Evolutionary conservation across 2,888 invertebrate genomes (phyloP).

Genomic region (Belgica antarctica): DNA sequence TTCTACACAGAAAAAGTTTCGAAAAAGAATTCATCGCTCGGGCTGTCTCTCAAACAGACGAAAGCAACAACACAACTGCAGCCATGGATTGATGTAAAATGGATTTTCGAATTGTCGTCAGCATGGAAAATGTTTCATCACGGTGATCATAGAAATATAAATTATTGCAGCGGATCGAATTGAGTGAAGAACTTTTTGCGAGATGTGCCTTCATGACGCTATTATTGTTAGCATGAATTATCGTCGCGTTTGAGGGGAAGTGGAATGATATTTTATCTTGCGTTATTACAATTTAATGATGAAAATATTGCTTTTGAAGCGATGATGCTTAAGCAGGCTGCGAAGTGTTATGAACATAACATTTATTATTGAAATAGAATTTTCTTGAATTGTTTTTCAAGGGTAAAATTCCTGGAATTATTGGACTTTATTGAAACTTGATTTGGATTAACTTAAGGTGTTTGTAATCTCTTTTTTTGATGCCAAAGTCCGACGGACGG

Average conservation of each 20-base stretch:
- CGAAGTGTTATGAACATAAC: too few species aligned
- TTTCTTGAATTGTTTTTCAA: too few species aligned
- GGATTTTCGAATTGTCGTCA: conserved; percentile 24
- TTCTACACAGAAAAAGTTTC: conserved; percentile 3
- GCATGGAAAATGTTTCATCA: background rate
- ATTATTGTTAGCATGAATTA: conserved; percentile 9
- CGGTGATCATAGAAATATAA: conserved; percentile 17
- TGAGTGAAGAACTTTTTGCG: background rate
- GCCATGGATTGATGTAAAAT: conserved; percentile 19
- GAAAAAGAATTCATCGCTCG: conserved; percentile 6
- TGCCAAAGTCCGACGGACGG: too few species aligned
- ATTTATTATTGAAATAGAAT: too few species aligned
- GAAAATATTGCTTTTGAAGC: conserved; percentile 23
- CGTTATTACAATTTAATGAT: conserved; percentile 32
- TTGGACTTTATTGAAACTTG: too few species aligned
- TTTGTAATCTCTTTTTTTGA: too few species aligned
- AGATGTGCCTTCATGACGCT: background rate
- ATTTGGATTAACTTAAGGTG: too few species aligned
- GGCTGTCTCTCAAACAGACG: background rate
- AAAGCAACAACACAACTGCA: conserved; percentile 14
- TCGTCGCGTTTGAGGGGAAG: background rate
- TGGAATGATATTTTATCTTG: conserved; percentile 7
- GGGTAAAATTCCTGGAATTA: conserved; percentile 6
- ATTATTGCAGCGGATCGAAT: background rate
- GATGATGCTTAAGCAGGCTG: too few species aligned